These are phyloP conservation scores for Blastobasis adustella DNA, from an alignment of 2,888 invertebrate species.

Conservation along the genomic window DNA sequence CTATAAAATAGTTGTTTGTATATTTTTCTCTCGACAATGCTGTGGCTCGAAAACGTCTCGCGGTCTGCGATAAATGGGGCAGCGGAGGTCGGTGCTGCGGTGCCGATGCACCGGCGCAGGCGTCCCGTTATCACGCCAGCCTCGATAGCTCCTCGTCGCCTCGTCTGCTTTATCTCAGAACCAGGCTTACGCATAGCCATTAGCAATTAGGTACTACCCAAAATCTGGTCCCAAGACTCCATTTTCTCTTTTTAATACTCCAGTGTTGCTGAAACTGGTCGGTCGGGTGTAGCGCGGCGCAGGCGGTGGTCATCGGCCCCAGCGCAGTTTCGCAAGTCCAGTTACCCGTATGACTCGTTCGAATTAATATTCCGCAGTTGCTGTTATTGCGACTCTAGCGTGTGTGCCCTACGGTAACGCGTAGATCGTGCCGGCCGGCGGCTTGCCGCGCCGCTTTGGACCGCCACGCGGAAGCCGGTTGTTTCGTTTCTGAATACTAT, in stretches of 20 bases:
- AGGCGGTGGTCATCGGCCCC: constrained; percentile 66
- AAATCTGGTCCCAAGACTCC: no score
- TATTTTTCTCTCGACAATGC: no score
- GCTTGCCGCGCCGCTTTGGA: no score
- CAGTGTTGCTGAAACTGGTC: constrained; percentile 28
- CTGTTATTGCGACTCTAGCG: constrained; percentile 56
- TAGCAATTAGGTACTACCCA: no score
- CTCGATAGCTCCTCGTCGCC: constrained; percentile 41
- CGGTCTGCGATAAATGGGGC: constrained; percentile 35
- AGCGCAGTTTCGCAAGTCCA: constrained; percentile 70
- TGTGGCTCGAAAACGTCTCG: no score
- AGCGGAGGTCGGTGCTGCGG: constrained; percentile 25
- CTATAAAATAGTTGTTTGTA: no score
- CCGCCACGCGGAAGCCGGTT: no score
- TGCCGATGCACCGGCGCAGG: constrained; percentile 28
- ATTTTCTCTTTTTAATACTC: no score
- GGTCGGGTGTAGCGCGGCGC: constrained; percentile 29
- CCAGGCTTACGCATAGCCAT: no score
- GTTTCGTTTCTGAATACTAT: no score
- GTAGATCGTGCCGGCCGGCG: background rate
- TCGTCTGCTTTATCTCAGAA: no score
- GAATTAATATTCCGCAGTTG: constrained; percentile 67
- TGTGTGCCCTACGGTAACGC: constrained; percentile 31
- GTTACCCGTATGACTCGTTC: constrained; percentile 63
- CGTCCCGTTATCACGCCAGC: constrained; percentile 51